A percentile compares a stretch with the other conserved stretches of the same genome.
Evolutionary conservation across 2,888 invertebrate genomes (phyloP).

Genomic region (Drosophila macrospina): DNA sequence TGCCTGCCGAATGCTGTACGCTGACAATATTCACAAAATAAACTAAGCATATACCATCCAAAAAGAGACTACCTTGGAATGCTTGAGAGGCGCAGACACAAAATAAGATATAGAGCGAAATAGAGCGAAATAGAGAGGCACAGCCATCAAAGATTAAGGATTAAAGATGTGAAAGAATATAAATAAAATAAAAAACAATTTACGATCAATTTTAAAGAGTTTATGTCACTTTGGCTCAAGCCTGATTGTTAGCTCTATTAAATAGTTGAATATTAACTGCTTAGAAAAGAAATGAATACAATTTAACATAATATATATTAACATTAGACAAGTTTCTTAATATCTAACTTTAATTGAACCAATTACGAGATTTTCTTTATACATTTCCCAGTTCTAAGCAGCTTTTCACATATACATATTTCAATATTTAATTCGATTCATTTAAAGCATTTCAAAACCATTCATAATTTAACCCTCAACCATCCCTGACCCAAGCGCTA

Average conservation of each 20-base stretch:
- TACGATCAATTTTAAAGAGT: background rate
- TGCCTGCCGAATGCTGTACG: conserved; percentile 31
- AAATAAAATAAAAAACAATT: background rate
- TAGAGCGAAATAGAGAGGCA: background rate
- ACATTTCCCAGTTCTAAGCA: background rate
- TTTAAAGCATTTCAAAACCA: background rate
- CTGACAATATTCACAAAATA: conserved; percentile 52
- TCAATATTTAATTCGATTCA: background rate
- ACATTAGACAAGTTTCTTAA: too few species aligned
- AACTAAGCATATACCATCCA: conserved; percentile 48
- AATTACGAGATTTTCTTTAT: background rate
- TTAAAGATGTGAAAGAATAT: background rate
- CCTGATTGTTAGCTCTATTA: background rate
- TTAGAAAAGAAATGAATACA: too few species aligned
- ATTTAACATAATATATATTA: too few species aligned
- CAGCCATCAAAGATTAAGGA: conserved; percentile 4
- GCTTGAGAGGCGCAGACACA: conserved; percentile 10
- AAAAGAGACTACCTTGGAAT: conserved; percentile 58
- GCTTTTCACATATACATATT: background rate
- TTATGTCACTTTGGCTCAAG: too few species aligned
- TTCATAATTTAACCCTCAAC: background rate
- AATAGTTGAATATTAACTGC: too few species aligned
- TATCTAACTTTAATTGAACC: too few species aligned
- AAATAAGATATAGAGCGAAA: background rate
- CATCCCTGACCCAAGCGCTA: background rate